phyloP scores from a whole-genome alignment of 1,140 invertebrate species.

The Drosophila subpulchrella region DNA sequence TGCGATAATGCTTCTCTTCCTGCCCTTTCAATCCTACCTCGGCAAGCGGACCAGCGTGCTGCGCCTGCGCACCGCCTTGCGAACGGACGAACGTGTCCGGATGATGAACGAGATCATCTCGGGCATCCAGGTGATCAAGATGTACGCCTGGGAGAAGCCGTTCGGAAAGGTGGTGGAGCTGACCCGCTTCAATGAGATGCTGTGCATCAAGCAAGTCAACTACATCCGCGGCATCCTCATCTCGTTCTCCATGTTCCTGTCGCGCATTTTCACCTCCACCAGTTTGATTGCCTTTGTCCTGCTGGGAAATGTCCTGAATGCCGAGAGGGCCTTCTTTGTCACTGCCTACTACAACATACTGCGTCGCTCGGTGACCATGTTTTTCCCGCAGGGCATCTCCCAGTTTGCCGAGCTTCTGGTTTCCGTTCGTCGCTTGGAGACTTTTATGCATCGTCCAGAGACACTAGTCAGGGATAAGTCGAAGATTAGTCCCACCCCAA shows the following conservation, averaged over 20 bases:
- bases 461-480: constrained; percentile 76
- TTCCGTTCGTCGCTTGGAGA: constrained; percentile 88
- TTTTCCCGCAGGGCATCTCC: constrained; percentile 87
- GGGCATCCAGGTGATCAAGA: constrained; percentile 96
- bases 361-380: constrained; percentile 89
- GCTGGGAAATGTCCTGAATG: constrained; percentile 85
- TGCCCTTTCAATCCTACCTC: constrained; percentile 93
- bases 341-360: constrained; percentile 90
- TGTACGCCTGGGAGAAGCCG: constrained; percentile 94
- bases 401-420: constrained; percentile 89
- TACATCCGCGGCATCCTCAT: constrained; percentile 90
- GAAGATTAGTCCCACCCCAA: neutral
- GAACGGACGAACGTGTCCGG: constrained; percentile 93
- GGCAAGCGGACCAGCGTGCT: constrained; percentile 89
- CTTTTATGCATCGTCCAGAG: constrained; percentile 89
- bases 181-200: constrained; percentile 86
- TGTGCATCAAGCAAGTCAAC: constrained; percentile 87
- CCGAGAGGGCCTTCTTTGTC: constrained; percentile 91
- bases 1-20: constrained; percentile 90
- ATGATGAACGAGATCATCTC: constrained; percentile 96
- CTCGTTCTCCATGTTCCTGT: constrained; percentile 90
- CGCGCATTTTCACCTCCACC: constrained; percentile 91
- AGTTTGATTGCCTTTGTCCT: constrained; percentile 91
- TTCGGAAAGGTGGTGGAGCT: constrained; percentile 88
- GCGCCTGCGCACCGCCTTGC: constrained; percentile 88